phyloP scores from a whole-genome alignment of 1,140 invertebrate species.

The Campoletis sonorensis region DNA sequence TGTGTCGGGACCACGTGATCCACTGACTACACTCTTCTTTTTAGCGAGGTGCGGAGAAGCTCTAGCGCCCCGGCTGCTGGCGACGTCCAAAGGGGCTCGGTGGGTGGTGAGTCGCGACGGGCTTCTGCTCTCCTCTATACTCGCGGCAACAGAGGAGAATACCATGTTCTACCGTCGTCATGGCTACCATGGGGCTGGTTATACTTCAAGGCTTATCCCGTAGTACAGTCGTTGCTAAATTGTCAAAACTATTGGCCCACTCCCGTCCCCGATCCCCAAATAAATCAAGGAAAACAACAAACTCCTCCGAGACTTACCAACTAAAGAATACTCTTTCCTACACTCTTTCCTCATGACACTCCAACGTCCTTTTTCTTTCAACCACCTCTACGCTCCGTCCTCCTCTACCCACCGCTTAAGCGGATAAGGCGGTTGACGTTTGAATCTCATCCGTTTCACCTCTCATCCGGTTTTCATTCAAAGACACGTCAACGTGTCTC shows the following conservation, averaged over 20 bases:
- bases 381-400: conserved; percentile 63
- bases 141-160: conserved; percentile 57
- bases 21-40: conserved; percentile 70
- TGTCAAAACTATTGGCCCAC: conserved; percentile 59
- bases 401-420: conserved; percentile 68
- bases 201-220: conserved; percentile 71
- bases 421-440: conserved; percentile 71
- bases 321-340: conserved; percentile 63
- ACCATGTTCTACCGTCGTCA: conserved; percentile 67
- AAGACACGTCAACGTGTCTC: neutral
- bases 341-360: conserved; percentile 61
- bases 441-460: conserved; percentile 57
- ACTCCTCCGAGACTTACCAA: conserved; percentile 4
- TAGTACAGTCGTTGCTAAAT: conserved; percentile 72
- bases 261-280: neutral
- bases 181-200: conserved; percentile 67
- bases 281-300: neutral
- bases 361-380: conserved; percentile 68
- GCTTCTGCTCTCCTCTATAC: conserved; percentile 36
- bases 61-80: conserved; percentile 43
- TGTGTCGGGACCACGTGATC: conserved; percentile 68
- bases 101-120: conserved; percentile 56
- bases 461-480: conserved; percentile 36
- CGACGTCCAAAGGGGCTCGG: conserved; percentile 51
- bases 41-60: conserved; percentile 62